Base-by-base conservation (phyloP, 30 jellyfish, hydroid and myxozoan genomes). In the Cassiopea andromeda region DNA sequence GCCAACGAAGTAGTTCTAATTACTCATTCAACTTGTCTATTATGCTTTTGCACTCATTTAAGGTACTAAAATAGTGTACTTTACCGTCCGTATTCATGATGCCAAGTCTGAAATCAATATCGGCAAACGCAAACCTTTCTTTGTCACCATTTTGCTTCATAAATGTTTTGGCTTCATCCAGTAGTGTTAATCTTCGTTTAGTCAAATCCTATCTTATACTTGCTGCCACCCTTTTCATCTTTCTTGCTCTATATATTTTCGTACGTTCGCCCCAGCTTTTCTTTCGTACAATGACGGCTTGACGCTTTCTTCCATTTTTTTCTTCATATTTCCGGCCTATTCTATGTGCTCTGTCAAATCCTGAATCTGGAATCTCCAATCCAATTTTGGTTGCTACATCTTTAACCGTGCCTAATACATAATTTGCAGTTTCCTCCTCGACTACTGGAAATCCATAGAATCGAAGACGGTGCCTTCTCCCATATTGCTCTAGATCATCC, bases 291-390 rank as follows among this genome's bases (percentile, higher is more conserved):
- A 73, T 43, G 83, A 73, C 83, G 64, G 77, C 77, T 68, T 68
- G 77, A 16, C 77, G 77, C 77, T 68, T 68, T 16, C 47, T 14
- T 43, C 14, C 17, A 16, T 2, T 68, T 16, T 68, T 43, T 3
- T 68, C 77, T 68, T 68, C 77, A 16, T 68, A 43, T 6, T 6
- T 73, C 54, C 83, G 83, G 83, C 83, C 83, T 73, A 73, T 73
- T 73, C 83, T 73, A 45, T 73, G 83, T 5, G 83, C 83, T 73
- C 83, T 73, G 83, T 73, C 83, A 45, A 73, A 73, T 73, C 83
- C 83, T 46, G 83, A 73, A 46, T 73, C 83, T 73, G 83, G 83
- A 73, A 73, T 73, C 38, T 73, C 48, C 48, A 73, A 44, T 73
- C 83, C 83, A 4, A 73, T 17, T 45, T 73, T 73, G 38, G 83